Percentiles rank a stretch among this genome's conserved stretches.
Evolutionary conservation across 2,113 vertebrate genomes (phyloP).

Genomic region (Microcebus murinus): DNA sequence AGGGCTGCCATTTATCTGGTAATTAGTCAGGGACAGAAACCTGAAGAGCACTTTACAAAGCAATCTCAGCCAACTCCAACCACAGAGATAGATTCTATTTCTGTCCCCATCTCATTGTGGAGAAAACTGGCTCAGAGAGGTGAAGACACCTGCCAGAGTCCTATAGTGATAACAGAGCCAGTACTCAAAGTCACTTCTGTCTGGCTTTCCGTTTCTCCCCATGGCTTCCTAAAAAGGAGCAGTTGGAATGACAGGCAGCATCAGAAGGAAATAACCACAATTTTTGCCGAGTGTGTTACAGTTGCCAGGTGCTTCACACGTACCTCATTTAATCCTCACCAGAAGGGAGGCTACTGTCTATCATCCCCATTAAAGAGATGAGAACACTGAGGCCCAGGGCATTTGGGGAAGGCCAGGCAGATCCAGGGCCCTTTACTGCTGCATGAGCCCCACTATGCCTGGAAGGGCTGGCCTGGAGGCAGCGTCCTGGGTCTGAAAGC

Average conservation of each 20-base stretch:
- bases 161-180: background rate
- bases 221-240: background rate
- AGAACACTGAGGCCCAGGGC: background rate
- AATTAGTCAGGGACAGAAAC: background rate
- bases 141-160: background rate
- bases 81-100: background rate
- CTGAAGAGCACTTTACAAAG: background rate
- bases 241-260: rapidly evolving
- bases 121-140: background rate
- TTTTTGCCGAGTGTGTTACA: background rate
- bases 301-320: background rate
- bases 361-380: background rate
- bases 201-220: background rate
- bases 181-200: background rate
- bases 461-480: background rate
- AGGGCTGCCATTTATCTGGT: background rate
- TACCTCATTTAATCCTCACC: background rate
- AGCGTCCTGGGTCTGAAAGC: background rate
- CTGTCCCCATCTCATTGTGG: background rate
- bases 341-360: background rate
- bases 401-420: background rate
- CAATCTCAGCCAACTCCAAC: background rate
- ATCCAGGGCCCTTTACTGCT: background rate
- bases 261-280: rapidly evolving
- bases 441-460: background rate